Base-by-base conservation (phyloP, 1,140 invertebrate genomes). In the Sycobia sp. region DNA sequence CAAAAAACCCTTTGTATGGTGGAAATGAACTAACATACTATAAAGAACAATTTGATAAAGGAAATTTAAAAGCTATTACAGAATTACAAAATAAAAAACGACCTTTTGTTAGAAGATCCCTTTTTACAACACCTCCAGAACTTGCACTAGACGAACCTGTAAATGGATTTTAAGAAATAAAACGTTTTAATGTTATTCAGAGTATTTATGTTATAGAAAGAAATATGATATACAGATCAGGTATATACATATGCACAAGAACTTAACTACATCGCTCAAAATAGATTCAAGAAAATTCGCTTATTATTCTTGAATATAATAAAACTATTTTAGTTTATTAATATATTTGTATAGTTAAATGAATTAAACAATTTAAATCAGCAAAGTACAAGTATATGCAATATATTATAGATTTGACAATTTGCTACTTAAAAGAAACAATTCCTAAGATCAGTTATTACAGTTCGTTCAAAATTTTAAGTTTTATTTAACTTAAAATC, bases 41-140 rank as follows among this genome's bases (percentile, higher is more conserved):
- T 36, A 69, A 67, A 22, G 65, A 71, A 50, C 65, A 68, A 61
- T 59, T 71, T 27, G 60, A 67, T 27, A 66, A 66, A 58, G 65
- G 66, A 41, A 50, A 47, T 7, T 32, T 73, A 41, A 73, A 68
- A 54, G 27, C 41, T 23, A 60, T 29, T 20, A 34, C 58, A 7
- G 59, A 66, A 63, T 56, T 69, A 16, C 47, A 27, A 18, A 69
- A 71, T 65, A 39, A 64, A 25, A 64, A 68, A 22, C 60, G 69
- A 46, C 71, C 71, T 23, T 73, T 73, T 63, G 55, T 65, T 20
- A 73, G 46, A 60, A 69, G 63, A 50, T 64, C 58, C 27, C 38
- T 57, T 29, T 69, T 73, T 38, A 71, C 69, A 16, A 71, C 68
- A 44, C 66, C 67, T 53, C 67, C 68, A 27, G 69, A 71, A 61